Base-by-base conservation (phyloP, 2,113 vertebrate species). In the Struthidea cinerea region DNA sequence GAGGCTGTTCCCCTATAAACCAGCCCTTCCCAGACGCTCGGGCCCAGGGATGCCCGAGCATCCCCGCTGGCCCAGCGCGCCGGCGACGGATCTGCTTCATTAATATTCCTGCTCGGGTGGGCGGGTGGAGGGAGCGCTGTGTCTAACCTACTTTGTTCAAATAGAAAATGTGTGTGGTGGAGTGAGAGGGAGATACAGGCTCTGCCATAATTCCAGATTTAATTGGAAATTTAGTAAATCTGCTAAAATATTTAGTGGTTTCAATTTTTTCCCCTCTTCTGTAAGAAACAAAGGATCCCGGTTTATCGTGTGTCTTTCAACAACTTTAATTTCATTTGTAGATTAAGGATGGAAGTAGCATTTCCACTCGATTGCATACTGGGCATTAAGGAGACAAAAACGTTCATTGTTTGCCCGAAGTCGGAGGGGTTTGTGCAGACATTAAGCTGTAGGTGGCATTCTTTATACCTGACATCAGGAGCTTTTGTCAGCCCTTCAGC, bases 281-380 rank as follows among this genome's bases (percentile, higher is more conserved):
- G 94, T 85, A 92, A 97, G 97, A 98, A 98, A 98, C 97, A 97
- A 98, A 98, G 97, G 96, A 96, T 97, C 97, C 96, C 60, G 97
- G 97, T 98, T 98, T 98, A 97, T 97, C 95, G 37, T 93, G 87
- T 77, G 97, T 98, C 98, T 98, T 98, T 98, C 98, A 98, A 98
- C 98, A 98, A 98, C 97, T 98, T 98, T 98, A 98, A 98, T 98
- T 98, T 98, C 98, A 98, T 98, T 98, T 97, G 97, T 98, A 98
- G 98, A 98, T 98, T 98, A 98, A 67, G 59, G 96, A 97, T 98
- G 98, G 98, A 98, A 98, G 98, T 98, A 97, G 97, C 98, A 98
- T 98, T 98, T 98, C 98, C 98, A 98, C 98, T 98, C 96, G 92
- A 97, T 98, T 98, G 98, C 97, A 97, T 97, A 94, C 97, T 75